phyloP scores from a whole-genome alignment of 2,888 invertebrate genomes.

The Amiota mariae region DNA sequence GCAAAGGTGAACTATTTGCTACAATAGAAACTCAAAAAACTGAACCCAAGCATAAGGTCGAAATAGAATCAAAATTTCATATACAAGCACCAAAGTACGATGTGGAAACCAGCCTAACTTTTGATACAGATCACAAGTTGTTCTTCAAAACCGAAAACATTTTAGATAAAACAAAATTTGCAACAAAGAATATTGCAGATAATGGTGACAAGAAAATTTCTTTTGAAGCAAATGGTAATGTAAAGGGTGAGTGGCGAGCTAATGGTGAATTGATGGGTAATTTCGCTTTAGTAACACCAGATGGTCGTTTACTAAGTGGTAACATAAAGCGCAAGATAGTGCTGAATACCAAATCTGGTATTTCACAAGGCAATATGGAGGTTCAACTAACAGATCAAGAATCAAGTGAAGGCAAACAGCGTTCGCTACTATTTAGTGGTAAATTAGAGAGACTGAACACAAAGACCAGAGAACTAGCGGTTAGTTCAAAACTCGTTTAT shows the following conservation, averaged over 20 bases:
- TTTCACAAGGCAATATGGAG: constrained; percentile 74
- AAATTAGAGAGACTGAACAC: constrained; percentile 73
- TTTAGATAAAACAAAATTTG: constrained; percentile 75
- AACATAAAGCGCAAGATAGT: constrained; percentile 72
- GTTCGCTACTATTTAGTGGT: constrained; percentile 71
- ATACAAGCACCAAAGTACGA: constrained; percentile 78
- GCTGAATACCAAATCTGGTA: constrained; percentile 72
- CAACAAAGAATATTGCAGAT: constrained; percentile 78
- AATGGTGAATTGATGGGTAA: constrained; percentile 65
- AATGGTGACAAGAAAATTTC: constrained; percentile 74
- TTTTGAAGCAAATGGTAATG: constrained; percentile 58
- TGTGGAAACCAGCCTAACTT: constrained; percentile 78
- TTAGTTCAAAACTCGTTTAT: constrained; percentile 71
- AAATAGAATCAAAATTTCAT: constrained; percentile 78
- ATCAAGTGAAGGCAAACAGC: constrained; percentile 55
- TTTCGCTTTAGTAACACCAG: constrained; percentile 56
- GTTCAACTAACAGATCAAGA: constrained; percentile 73
- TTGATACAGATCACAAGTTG: constrained; percentile 81
- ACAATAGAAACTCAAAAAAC: constrained; percentile 72
- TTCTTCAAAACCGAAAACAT: constrained; percentile 79
- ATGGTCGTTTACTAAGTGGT: constrained; percentile 70
- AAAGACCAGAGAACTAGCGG: constrained; percentile 72
- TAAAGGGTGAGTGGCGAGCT: constrained; percentile 61
- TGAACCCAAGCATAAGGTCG: constrained; percentile 78
- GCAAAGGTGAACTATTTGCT: constrained; percentile 77